Evolutionary conservation across 1,140 invertebrate species (phyloP).

Genomic region (Hyphantria cunea): DNA sequence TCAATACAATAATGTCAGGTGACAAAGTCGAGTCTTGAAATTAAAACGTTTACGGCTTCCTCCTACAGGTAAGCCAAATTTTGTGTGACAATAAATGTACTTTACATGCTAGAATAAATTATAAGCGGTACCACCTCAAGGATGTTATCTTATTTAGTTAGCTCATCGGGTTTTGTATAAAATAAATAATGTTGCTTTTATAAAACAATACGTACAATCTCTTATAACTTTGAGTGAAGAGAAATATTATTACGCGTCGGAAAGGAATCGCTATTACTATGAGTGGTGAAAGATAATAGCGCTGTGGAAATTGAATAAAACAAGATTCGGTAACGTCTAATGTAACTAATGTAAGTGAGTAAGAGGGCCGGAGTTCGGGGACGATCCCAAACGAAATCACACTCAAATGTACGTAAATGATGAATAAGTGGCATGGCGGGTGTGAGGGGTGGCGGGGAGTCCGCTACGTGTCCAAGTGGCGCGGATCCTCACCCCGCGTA

Average conservation of each 20-base stretch:
- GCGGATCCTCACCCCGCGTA: slow-evolving; percentile 33
- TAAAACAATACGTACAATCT: slow-evolving; percentile 29
- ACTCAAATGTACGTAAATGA: slow-evolving; percentile 74
- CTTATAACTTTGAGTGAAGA: slow-evolving; percentile 45
- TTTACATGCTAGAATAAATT: slow-evolving; percentile 22
- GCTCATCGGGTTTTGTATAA: slow-evolving; percentile 2
- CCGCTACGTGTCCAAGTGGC: slow-evolving; percentile 70
- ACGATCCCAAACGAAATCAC: slow-evolving; percentile 69
- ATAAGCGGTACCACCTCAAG: slow-evolving; percentile 6
- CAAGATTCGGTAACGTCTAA: slow-evolving; percentile 63
- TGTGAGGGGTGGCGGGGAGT: slow-evolving; percentile 37
- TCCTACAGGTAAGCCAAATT: slow-evolving; percentile 20
- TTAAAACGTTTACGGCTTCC: slow-evolving; percentile 29
- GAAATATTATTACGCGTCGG: slow-evolving; percentile 54
- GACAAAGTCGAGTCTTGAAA: slow-evolving; percentile 33
- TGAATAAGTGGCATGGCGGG: slow-evolving; percentile 57
- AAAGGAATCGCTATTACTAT: slow-evolving; percentile 58
- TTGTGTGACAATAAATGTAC: slow-evolving; percentile 18
- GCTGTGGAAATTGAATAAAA: slow-evolving; percentile 67
- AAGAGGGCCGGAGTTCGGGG: slow-evolving; percentile 50
- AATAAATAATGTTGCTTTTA: slow-evolving; percentile 16
- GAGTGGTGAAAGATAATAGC: slow-evolving; percentile 67
- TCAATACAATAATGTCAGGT: slow-evolving; percentile 34
- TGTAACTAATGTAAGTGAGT: slow-evolving; percentile 69
- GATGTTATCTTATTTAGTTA: slow-evolving; percentile 8